phyloP scores from a whole-genome alignment of 1,140 invertebrate species.

The Thalassaphorura encarpata region DNA sequence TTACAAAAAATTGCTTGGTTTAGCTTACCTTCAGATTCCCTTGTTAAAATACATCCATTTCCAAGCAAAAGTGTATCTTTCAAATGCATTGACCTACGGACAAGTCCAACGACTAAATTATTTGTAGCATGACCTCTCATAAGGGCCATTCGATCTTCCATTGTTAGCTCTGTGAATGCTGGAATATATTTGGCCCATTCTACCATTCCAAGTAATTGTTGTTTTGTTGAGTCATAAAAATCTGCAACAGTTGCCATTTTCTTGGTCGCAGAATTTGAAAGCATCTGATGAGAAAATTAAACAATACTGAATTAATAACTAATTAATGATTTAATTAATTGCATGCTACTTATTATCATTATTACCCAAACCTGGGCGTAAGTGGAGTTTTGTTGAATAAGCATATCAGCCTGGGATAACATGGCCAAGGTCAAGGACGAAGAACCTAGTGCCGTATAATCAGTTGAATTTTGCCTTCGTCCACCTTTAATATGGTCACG shows the following conservation, averaged over 20 bases:
- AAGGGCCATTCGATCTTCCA: slow-evolving; percentile 91
- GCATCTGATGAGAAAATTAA: no score
- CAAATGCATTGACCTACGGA: no score
- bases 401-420: slow-evolving; percentile 86
- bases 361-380: slow-evolving; percentile 31
- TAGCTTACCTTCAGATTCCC: slow-evolving; percentile 64
- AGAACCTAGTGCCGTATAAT: no score
- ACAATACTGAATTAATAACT: no score
- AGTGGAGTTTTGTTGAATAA: slow-evolving; percentile 62
- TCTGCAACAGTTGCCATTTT: slow-evolving; percentile 86
- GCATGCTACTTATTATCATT: no score
- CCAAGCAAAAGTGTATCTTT: slow-evolving; percentile 77
- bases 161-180: slow-evolving; percentile 81
- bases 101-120: no score
- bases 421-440: no score
- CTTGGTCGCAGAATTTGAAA: slow-evolving; percentile 53
- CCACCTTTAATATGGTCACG: no score
- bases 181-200: slow-evolving; percentile 99
- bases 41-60: slow-evolving; percentile 89
- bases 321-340: no score
- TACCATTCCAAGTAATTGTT: slow-evolving; percentile 88
- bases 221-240: slow-evolving; percentile 95
- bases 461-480: no score
- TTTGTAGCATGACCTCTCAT: slow-evolving; percentile 86
- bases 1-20: no score